Percentiles rank a stretch among this genome's conserved stretches.
Evolutionary conservation across 2,888 invertebrate genomes (phyloP).

Genomic region (Hypercompe scribonia): DNA sequence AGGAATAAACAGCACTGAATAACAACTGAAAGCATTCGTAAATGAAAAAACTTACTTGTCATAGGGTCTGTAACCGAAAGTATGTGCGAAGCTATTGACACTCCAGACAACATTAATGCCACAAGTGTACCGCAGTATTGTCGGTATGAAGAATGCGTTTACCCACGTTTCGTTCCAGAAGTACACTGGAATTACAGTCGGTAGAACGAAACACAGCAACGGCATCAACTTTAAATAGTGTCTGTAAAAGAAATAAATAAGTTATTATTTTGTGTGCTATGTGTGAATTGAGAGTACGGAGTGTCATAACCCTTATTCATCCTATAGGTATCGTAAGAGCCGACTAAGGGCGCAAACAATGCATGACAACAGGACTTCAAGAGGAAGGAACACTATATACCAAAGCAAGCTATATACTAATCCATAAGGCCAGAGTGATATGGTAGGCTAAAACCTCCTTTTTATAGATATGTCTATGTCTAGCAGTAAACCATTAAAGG

Average conservation of each 20-base stretch:
- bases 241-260: slow-evolving; percentile 61
- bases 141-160: slow-evolving; percentile 91
- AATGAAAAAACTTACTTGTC: slow-evolving; percentile 88
- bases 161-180: slow-evolving; percentile 91
- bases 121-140: slow-evolving; percentile 91
- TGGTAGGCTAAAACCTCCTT: no score
- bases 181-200: slow-evolving; percentile 92
- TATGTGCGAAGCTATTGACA: slow-evolving; percentile 97
- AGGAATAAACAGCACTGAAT: background rate
- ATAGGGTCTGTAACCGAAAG: slow-evolving; percentile 96
- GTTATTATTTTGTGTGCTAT: background rate
- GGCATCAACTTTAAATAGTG: slow-evolving; percentile 92
- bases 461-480: no score
- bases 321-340: no score
- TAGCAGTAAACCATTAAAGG: no score
- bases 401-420: no score
- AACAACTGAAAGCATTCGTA: background rate
- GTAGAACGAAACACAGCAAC: slow-evolving; percentile 92
- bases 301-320: no score
- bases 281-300: no score
- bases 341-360: no score
- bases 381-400: no score
- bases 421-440: no score
- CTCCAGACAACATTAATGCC: slow-evolving; percentile 96
- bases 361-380: no score